Evolutionary conservation across 2,888 invertebrate species (phyloP), one percentile per base, ranked within the genome.

Genomic region (Athalia rosae): DNA sequence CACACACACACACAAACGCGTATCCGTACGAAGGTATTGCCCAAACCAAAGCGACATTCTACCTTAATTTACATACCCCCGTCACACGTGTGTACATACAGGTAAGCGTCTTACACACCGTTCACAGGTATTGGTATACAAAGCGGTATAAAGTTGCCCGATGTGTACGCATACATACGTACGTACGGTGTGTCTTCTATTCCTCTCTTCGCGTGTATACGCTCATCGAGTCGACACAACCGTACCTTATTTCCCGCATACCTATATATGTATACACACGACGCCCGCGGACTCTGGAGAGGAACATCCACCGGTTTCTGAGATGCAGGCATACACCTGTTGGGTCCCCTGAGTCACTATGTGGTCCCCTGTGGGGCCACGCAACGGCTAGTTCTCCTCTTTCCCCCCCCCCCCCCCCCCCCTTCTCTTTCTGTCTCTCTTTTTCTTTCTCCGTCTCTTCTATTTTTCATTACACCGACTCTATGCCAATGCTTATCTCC

Each of bases 1-100:
- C n/a, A n/a, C 88, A 88, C 88, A 88, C 87, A 87, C 86, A 84
- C n/a, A n/a, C n/a, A n/a, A n/a, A n/a, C n/a, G n/a, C 61, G 45
- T 76, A 79, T 77, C 76, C 76, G 62, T 64, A 64, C 77, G 81
- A 28, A 28, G 77, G 80, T 79, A 83, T 83, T 81, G 82, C 80
- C 85, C 84, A 84, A 85, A 87, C 83, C 79, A 78, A 77, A 77
- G 80, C 83, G 86, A 87, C 85, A 85, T 85, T 71, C 80, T 81
- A 80, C 79, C 80, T 78, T 81, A 83, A 84, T 86, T 86, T 85
- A 84, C 86, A 85, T 86, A 84, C 50, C 81, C 79, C 82, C 82
- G 84, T 82, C 82, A 82, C 84, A 84, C 87, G 86, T 85, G 85
- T 85, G 86, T 84, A 80, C 76, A 58, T 79, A 81, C 81, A 56